Conservation (phyloP, 2,113 vertebrate species). For the Nothoprocta pentlandii region DNA sequence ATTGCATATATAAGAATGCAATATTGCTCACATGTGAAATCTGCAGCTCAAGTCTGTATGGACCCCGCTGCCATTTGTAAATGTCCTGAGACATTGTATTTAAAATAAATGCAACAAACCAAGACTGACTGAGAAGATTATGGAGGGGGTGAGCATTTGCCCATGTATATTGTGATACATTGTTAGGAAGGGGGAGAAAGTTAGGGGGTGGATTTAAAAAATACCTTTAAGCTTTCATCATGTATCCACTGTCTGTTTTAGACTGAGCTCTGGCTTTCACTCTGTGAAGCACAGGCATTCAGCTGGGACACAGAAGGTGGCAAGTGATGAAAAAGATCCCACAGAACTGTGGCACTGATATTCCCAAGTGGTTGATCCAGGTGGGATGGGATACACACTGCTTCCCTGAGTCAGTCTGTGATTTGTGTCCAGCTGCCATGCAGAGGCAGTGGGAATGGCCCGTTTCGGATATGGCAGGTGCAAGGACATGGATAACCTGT, state of each 20-base stretch:
- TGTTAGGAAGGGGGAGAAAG: background rate
- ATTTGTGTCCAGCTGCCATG: background rate
- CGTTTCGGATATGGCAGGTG: background rate
- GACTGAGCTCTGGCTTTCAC: background rate
- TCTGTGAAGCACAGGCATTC: background rate
- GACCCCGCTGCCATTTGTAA: background rate
- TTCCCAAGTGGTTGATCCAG: background rate
- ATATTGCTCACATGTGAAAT: background rate
- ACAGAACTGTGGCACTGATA: background rate
- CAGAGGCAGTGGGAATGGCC: background rate
- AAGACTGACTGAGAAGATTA: conserved; percentile 6
- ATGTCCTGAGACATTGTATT: background rate
- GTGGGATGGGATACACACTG: background rate
- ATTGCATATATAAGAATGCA: background rate
- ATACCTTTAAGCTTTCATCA: background rate
- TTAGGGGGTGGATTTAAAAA: background rate
- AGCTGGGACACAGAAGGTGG: background rate
- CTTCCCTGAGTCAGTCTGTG: background rate
- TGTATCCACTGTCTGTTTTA: background rate
- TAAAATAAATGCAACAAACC: conserved; percentile 49
- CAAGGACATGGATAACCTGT: background rate
- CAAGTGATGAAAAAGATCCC: background rate
- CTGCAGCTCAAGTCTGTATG: background rate
- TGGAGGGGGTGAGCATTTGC: conserved; percentile 16
- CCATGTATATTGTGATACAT: conserved; percentile 8